A percentile compares a stretch with the other conserved stretches of the same genome.
These are phyloP conservation scores for Conus ventricosus DNA, from an alignment of 1,140 invertebrate species.

Conservation along the genomic window DNA sequence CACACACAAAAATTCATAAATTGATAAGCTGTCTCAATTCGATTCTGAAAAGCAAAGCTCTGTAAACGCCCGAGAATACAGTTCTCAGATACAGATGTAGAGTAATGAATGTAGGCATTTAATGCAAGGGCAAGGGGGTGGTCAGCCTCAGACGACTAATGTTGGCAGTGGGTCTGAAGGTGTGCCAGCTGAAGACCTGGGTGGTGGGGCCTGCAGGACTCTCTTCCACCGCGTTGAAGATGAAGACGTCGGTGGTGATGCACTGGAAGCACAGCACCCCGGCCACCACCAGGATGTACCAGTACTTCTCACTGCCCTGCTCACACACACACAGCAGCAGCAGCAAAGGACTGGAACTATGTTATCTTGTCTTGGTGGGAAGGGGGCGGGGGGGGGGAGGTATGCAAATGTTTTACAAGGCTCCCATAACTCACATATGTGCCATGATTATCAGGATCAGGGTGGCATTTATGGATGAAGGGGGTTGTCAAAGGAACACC, in stretches of 20 bases:
- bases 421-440: too few relatives aligned
- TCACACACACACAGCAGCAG: slow-evolving; percentile 20
- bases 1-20: too few relatives aligned
- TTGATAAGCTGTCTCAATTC: too few relatives aligned
- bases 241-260: slow-evolving; percentile 67
- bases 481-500: too few relatives aligned
- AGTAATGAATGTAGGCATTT: slow-evolving; percentile 33
- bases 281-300: slow-evolving; percentile 65
- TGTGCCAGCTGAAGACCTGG: background rate
- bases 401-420: too few relatives aligned
- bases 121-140: background rate
- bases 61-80: too few relatives aligned
- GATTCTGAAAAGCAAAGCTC: too few relatives aligned
- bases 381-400: too few relatives aligned
- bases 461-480: too few relatives aligned
- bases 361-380: too few relatives aligned
- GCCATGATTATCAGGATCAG: too few relatives aligned
- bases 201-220: background rate
- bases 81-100: background rate
- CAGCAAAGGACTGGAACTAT: background rate
- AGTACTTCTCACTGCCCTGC: slow-evolving; percentile 68
- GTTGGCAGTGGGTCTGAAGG: background rate
- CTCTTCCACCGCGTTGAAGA: slow-evolving; percentile 53
- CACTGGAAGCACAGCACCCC: slow-evolving; percentile 65
- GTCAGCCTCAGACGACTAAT: background rate